Evolutionary conservation across 2,113 vertebrate species (phyloP), one percentile per base, ranked within the genome.

Genomic region (Notarius quadriscutis): DNA sequence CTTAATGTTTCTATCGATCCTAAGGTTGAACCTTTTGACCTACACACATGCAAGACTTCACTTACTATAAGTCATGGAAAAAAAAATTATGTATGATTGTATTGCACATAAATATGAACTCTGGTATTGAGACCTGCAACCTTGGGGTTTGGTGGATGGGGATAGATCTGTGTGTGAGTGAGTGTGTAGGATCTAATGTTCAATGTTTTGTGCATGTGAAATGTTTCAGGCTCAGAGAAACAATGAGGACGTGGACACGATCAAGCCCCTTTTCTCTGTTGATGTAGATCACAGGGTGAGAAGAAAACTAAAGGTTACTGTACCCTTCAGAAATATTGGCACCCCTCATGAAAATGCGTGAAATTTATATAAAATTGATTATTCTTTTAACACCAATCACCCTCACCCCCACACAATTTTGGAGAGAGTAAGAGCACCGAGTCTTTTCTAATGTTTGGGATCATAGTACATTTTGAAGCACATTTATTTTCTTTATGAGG

Each of bases 261-360:
- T 98, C 91, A 91, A 95, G 17, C 97, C 97, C 34, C 95, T 98
- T 15, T 98, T 98, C 91, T 95, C 95, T 0, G 96, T 97, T 91
- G 96, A 94, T 4, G 96, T 98, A 82, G 97, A 97, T 91, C 97
- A 98, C 91, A 93, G 97, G 93, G 97, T 98, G 88, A 96, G 96
- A 88, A 20, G 53, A 77, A 65, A 48, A 2, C 27, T 53, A 25
- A 53, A 3, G 51, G 17, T 81, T 41, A 60, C 50, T 55, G 77
- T 30, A 15, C 7, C 2, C 7, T 58, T 27, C 27, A 58, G 27
- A 34, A 60, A 27, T 81, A 60, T 10, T 60, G 55, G 55, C 55
- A 81, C 27, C 7, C 27, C 5, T 27, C 14, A 78, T 75, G 34
- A 72, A 69, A 69, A 53, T 11, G 53, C 7, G 0, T 11, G 11